Base-by-base conservation (phyloP, 2,888 invertebrate genomes). In the Andrena flavipes region DNA sequence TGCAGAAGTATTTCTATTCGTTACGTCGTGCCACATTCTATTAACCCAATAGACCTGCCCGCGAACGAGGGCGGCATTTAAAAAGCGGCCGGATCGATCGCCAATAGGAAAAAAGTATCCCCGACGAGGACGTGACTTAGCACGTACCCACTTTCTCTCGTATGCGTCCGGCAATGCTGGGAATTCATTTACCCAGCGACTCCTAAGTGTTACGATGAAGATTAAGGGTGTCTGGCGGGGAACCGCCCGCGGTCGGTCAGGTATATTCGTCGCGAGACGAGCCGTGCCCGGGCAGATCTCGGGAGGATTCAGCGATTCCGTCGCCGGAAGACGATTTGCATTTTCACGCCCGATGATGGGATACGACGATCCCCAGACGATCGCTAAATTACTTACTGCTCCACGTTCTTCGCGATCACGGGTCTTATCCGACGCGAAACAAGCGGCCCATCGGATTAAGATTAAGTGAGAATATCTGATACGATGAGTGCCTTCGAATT, bases 331-430 rank as follows among this genome's bases (percentile, higher is more conserved):
- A 76, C 85, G 80, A 88, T 88, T 88, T 88, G 88, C 88, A 88
- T 88, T 88, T 88, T 71, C 77, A 82, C 33, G 67, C 42, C 20
- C 76, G 71, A 82, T 80, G 81, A 80, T 80, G 76, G 77, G 62
- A 77, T 49, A 76, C 80, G 65, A 62, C 67, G 80, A 87, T 82
- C 82, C 82, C 83, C 70, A 76, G 67, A 42, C 83, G 83, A 88
- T 88, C 88, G 78, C 87, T 88, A 83, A 88, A 88, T 88, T 88
- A 88, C 88, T 88, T 88, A 88, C 87, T 80, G 70, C 62, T 71
- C 65, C 88, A 87, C 88, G 88, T 88, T 80, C 86, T 59, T 59
- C 76, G 60, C 35, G 56, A 68, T 69, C 75, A 63, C 71, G 10
- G n/a, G n/a, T 35, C 62, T 54, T 68, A 69, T 65, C 56, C 10